A percentile compares a stretch with the other conserved stretches of the same genome.
phyloP scores from a whole-genome alignment of 2,113 vertebrate genomes.

The Nesoenas mayeri region DNA sequence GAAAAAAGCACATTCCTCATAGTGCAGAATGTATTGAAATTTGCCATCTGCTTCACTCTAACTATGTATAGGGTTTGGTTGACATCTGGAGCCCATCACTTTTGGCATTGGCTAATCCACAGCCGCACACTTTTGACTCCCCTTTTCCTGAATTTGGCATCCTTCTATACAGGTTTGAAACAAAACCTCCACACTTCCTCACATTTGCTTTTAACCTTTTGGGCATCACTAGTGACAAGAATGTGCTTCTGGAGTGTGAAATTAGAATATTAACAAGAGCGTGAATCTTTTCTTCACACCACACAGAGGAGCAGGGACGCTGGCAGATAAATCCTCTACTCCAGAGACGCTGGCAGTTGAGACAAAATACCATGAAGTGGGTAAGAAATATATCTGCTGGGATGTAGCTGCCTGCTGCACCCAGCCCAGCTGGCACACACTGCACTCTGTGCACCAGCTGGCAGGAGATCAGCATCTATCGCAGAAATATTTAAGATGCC shows the following conservation, averaged over 20 bases:
- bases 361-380: slow-evolving; percentile 21
- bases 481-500: background rate
- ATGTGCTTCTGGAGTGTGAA: background rate
- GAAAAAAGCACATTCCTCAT: slow-evolving; percentile 29
- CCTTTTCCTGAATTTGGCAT: background rate
- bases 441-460: background rate
- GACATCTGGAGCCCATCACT: slow-evolving; percentile 27
- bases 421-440: background rate
- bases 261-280: background rate
- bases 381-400: slow-evolving; percentile 4
- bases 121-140: background rate
- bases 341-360: background rate
- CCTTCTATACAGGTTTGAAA: background rate
- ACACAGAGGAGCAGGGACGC: background rate
- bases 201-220: background rate
- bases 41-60: slow-evolving; percentile 57
- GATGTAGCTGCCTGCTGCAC: background rate
- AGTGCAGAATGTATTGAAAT: slow-evolving; percentile 43
- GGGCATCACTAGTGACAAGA: background rate
- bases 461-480: background rate
- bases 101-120: background rate
- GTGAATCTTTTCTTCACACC: background rate
- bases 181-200: background rate
- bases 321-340: slow-evolving; percentile 11
- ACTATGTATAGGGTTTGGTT: slow-evolving; percentile 13